Evolutionary conservation across 2,113 vertebrate genomes (phyloP).

Genomic region (Brienomyrus longianalis): DNA sequence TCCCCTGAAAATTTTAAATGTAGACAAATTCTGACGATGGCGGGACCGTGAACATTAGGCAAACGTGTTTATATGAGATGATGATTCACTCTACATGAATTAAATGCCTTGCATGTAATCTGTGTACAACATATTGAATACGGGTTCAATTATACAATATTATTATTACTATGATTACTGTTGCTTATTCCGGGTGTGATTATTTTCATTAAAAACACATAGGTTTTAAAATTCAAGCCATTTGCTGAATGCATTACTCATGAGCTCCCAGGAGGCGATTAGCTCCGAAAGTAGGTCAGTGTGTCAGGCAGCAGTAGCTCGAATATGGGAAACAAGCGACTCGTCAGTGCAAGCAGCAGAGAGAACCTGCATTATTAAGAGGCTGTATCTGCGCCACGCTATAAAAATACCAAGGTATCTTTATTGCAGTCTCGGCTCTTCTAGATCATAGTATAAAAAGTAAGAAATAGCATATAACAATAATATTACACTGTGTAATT

Average conservation of each 20-base stretch:
- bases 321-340: neutral
- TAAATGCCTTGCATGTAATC: neutral
- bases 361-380: neutral
- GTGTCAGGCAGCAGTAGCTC: constrained; percentile 38
- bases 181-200: neutral
- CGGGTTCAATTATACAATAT: neutral
- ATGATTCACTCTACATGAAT: neutral
- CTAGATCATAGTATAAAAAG: neutral
- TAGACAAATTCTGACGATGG: neutral
- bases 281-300: constrained; percentile 52
- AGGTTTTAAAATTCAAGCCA: neutral
- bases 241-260: neutral
- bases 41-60: neutral
- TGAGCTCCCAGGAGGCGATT: neutral
- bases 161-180: neutral
- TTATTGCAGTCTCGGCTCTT: neutral
- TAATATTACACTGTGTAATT: neutral
- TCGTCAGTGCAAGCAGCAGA: neutral
- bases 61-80: neutral
- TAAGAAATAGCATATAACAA: neutral
- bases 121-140: neutral
- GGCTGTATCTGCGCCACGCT: neutral
- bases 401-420: neutral
- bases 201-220: neutral
- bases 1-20: neutral